phyloP scores from a whole-genome alignment of 2,113 vertebrate genomes.

The Hymenochirus boettgeri region DNA sequence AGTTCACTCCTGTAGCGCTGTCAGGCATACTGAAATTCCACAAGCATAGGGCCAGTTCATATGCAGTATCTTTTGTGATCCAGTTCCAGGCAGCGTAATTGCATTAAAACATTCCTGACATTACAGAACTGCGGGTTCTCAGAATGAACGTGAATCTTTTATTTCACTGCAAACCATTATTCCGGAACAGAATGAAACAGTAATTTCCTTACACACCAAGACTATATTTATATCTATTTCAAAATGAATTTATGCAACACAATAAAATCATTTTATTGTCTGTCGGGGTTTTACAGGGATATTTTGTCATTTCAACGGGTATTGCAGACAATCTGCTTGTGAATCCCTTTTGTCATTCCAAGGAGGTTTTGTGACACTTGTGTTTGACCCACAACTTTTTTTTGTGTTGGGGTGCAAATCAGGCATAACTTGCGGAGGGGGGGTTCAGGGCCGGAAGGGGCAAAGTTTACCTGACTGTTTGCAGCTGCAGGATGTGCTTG shows the following conservation, averaged over 20 bases:
- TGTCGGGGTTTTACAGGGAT: slow-evolving; percentile 7
- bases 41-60: background rate
- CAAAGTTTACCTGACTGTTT: too few relatives aligned
- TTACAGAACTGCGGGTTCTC: slow-evolving; percentile 23
- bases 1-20: too few relatives aligned
- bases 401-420: background rate
- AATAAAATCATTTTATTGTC: background rate
- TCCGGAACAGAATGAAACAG: slow-evolving; percentile 16
- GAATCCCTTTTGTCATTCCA: slow-evolving; percentile 36
- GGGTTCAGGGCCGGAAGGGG: too few relatives aligned
- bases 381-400: background rate
- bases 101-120: background rate
- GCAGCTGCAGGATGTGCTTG: too few relatives aligned
- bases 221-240: slow-evolving; percentile 14
- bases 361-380: background rate
- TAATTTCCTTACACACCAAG: slow-evolving; percentile 8
- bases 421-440: too few relatives aligned
- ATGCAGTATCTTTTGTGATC: background rate
- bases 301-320: slow-evolving; percentile 1
- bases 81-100: background rate
- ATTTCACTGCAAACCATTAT: slow-evolving; percentile 11
- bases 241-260: slow-evolving; percentile 10
- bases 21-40: background rate
- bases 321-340: slow-evolving; percentile 36
- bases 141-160: slow-evolving; percentile 19